Conservation (phyloP, 2,888 invertebrate genomes). For the Idaea aversata region DNA sequence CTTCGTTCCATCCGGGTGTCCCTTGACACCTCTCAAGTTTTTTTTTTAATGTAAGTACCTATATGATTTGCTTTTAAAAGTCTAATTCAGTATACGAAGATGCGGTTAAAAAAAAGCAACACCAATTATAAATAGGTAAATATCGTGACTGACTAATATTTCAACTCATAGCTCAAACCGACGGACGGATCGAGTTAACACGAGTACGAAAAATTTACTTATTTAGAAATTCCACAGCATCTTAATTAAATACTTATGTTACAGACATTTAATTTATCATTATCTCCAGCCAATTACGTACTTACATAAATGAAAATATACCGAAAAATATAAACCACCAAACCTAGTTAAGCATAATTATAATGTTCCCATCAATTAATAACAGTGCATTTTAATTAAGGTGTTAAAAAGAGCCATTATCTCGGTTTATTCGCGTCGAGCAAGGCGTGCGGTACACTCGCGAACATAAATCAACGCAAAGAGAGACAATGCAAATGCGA, state of each 20-base stretch:
- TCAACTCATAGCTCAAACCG: no score
- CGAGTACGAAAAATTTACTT: no score
- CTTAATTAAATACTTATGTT: neutral
- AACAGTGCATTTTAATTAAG: slow-evolving; percentile 67
- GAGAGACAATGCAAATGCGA: slow-evolving; percentile 72
- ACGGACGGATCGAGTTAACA: no score
- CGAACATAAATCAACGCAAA: slow-evolving; percentile 62
- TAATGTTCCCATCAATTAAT: slow-evolving; percentile 40
- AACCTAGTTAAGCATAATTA: slow-evolving; percentile 10
- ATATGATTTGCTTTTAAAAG: no score
- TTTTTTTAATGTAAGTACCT: no score
- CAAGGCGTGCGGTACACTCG: slow-evolving; percentile 33
- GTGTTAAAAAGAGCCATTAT: slow-evolving; percentile 73
- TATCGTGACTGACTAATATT: no score
- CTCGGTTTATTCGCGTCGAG: slow-evolving; percentile 59
- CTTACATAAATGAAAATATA: neutral
- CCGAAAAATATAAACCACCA: neutral
- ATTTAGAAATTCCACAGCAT: neutral
- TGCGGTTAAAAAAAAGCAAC: no score
- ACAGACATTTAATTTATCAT: neutral
- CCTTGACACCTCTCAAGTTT: no score
- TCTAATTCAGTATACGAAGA: no score
- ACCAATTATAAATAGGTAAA: no score
- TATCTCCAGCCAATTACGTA: neutral
- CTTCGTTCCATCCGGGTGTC: no score